phyloP scores from a whole-genome alignment of 2,797 vertebrate species.

The Macroramphosus scolopax region DNA sequence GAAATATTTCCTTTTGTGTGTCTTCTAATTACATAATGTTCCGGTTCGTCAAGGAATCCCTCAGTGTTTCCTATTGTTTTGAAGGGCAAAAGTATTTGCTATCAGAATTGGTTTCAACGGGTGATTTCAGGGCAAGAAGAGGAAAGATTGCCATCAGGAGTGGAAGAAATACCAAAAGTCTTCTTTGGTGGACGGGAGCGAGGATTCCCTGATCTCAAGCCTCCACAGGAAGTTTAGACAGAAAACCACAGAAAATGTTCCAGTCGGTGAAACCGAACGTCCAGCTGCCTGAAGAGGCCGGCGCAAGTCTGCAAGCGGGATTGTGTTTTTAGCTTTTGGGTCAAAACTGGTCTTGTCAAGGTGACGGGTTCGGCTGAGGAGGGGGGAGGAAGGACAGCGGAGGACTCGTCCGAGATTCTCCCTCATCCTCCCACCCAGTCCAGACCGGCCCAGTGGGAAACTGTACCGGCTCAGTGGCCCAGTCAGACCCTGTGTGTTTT shows the following conservation, averaged over 20 bases:
- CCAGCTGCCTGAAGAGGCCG: conserved; percentile 12
- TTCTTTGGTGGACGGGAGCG: conserved; percentile 26
- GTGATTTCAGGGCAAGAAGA: not conserved
- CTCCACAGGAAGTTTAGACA: conserved; percentile 57
- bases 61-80: conserved; percentile 15
- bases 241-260: conserved; percentile 57
- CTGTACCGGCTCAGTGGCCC: conserved; percentile 52
- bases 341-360: not conserved
- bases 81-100: conserved; percentile 5
- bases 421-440: conserved; percentile 12
- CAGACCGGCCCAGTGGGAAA: conserved; percentile 51
- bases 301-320: conserved; percentile 32
- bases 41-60: conserved; percentile 14
- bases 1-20: conserved; percentile 5
- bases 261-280: conserved; percentile 38
- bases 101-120: conserved; percentile 11
- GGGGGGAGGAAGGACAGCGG: conserved; percentile 1
- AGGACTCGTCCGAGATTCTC: conserved; percentile 24
- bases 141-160: conserved; percentile 1
- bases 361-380: not conserved
- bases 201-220: conserved; percentile 42
- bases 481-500: conserved; percentile 68
- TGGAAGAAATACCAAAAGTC: conserved; percentile 30
- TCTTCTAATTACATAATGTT: conserved; percentile 29
- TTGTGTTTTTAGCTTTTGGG: conserved; percentile 2